Evolutionary conservation across 2,113 vertebrate species (phyloP), one percentile per base, ranked within the genome.

Genomic region (Serilophus lunatus): DNA sequence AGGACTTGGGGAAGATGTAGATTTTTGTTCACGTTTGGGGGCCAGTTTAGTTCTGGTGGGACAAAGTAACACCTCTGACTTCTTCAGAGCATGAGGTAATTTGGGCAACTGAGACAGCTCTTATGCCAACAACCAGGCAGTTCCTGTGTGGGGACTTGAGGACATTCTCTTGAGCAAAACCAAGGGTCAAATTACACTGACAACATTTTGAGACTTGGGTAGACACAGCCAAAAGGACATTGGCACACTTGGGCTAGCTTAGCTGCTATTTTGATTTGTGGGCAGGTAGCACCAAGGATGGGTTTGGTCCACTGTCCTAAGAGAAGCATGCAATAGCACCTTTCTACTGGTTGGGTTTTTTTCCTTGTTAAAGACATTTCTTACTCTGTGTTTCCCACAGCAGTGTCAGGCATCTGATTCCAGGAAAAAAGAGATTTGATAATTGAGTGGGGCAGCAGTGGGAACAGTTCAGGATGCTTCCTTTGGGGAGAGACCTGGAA

Each of bases 401-500:
- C 40, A 74, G 13, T 44, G 29, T 47, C 35, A 42, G 42, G 20
- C 38, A 78, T 88, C 25, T 24, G 20, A 3, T 42, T 71, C 47
- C 35, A 80, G 35, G 57, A 9, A 35, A 80, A 60, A 63, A 49
- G 35, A 29, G 3, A 19, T 80, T 64, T 56, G 40, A 42, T 64
- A 80, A 40, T 7, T 35, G 57, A 64, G 54, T 56, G 59, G 40
- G 80, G 31, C 85, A 71, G 65, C 23, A 56, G 65, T 10, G 54
- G 57, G 20, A 54, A 13, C 56, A 71, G 49, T 35, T 87, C 49
- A 63, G 47, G 29, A 45, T 78, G 38, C 47, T 63, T 79, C 28
- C 47, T 79, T 29, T 35, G 13, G n/a, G 47, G 40, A 79, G 10
- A 40, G 28, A n/a, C 12, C 24, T 3, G 0, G 0, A 54, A 36